These are phyloP conservation scores for Siniperca knerii DNA, from an alignment of 2,113 vertebrate species.

Conservation along the genomic window DNA sequence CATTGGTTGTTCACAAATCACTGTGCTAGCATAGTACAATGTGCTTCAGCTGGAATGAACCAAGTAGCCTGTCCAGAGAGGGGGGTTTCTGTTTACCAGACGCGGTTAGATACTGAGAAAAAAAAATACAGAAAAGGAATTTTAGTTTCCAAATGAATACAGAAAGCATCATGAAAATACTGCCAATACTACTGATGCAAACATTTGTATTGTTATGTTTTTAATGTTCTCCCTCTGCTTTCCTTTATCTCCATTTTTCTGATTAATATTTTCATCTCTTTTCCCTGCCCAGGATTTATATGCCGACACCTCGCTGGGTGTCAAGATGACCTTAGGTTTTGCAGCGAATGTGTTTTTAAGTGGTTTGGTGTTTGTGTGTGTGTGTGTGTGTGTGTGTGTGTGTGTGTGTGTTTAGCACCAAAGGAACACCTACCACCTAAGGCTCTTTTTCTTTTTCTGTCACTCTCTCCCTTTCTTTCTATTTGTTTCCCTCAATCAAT, in stretches of 20 bases:
- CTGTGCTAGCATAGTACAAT: too few relatives aligned
- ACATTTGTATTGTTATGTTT: neutral
- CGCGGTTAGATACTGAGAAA: too few relatives aligned
- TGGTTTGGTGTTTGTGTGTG: conserved; percentile 14
- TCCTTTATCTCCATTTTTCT: neutral
- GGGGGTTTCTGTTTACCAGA: too few relatives aligned
- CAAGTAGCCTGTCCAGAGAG: too few relatives aligned
- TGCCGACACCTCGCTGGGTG: conserved; percentile 48
- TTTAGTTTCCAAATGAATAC: too few relatives aligned
- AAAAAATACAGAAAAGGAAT: too few relatives aligned
- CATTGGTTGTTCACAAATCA: too few relatives aligned
- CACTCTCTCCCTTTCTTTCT: conserved; percentile 22
- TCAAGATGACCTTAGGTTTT: conserved; percentile 64
- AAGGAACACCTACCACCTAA: conserved; percentile 41
- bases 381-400: conserved; percentile 8
- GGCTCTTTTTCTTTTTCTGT: conserved; percentile 35
- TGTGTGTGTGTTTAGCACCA: conserved; percentile 14
- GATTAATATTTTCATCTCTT: conserved; percentile 48
- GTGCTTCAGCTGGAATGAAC: too few relatives aligned
- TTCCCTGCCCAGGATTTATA: conserved; percentile 42
- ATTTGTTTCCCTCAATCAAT: conserved; percentile 49
- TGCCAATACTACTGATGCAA: neutral
- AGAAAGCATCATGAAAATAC: neutral
- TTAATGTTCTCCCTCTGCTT: neutral
- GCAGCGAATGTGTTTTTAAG: conserved; percentile 38